Conservation (phyloP, 2,797 vertebrate genomes). For the Allenopithecus nigroviridis region DNA sequence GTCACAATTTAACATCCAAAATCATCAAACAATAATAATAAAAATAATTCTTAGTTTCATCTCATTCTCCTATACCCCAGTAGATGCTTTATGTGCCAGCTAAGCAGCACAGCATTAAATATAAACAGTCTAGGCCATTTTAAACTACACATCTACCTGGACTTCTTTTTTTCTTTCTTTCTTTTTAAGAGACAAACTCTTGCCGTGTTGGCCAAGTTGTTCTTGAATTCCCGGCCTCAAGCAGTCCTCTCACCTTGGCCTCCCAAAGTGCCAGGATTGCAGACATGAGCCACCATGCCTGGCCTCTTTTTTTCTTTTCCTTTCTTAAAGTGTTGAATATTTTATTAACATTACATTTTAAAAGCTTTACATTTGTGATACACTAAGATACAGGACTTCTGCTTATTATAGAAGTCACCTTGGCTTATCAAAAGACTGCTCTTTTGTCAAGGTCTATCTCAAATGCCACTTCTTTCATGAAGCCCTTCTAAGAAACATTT, state of each 20-base stretch:
- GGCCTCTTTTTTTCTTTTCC: no score
- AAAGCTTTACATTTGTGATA: neutral
- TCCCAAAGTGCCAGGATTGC: neutral
- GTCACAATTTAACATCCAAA: conserved; percentile 35
- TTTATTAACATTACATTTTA: neutral
- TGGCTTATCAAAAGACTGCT: neutral
- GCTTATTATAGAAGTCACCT: neutral
- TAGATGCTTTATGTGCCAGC: neutral
- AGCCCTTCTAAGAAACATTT: neutral
- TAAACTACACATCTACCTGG: neutral
- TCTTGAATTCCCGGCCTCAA: neutral
- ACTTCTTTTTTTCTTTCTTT: neutral
- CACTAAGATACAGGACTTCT: neutral
- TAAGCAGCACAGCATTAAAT: neutral
- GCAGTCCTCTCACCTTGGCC: neutral
- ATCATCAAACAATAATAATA: neutral
- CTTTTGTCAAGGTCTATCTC: neutral
- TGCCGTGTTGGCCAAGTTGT: no score
- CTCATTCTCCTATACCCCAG: neutral
- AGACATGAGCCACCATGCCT: neutral
- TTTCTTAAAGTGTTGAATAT: neutral
- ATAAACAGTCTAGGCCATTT: neutral
- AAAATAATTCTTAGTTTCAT: neutral
- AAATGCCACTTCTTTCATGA: neutral
- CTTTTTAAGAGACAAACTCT: neutral